These are phyloP conservation scores for Nesogale talazaci DNA, from an alignment of 2,113 vertebrate genomes.

Conservation along the genomic window DNA sequence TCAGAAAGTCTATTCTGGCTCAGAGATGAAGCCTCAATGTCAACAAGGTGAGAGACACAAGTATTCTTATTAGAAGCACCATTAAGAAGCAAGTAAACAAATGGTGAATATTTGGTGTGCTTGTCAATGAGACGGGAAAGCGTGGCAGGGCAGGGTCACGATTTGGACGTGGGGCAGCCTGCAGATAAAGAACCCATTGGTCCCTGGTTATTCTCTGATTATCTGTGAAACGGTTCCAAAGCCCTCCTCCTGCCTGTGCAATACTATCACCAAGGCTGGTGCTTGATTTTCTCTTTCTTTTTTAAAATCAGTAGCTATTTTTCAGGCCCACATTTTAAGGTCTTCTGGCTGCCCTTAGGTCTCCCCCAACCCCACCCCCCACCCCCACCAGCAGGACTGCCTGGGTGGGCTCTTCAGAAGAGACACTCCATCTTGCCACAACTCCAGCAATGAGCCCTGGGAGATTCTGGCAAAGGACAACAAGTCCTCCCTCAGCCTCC, in stretches of 20 bases:
- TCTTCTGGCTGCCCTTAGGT: not conserved
- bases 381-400: not conserved
- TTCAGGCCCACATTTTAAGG: constrained; percentile 56
- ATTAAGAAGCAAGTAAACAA: constrained; percentile 63
- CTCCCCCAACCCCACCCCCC: not conserved
- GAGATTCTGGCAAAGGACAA: constrained; percentile 38
- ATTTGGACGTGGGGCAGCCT: constrained; percentile 47
- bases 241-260: constrained; percentile 57
- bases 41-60: constrained; percentile 56
- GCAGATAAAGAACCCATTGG: constrained; percentile 49
- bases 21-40: constrained; percentile 54
- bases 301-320: not conserved
- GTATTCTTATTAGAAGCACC: not conserved
- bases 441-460: not conserved
- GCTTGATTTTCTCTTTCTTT: not conserved
- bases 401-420: not conserved
- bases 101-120: constrained; percentile 30
- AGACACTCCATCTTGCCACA: not conserved
- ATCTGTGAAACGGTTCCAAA: constrained; percentile 66
- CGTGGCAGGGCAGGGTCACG: constrained; percentile 50
- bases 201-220: constrained; percentile 43
- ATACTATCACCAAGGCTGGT: constrained; percentile 68
- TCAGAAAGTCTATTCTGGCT: constrained; percentile 54
- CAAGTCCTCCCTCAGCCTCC: constrained; percentile 29
- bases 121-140: constrained; percentile 62